Conservation (phyloP, 2,888 invertebrate genomes). For the Agrochola lychnidis region DNA sequence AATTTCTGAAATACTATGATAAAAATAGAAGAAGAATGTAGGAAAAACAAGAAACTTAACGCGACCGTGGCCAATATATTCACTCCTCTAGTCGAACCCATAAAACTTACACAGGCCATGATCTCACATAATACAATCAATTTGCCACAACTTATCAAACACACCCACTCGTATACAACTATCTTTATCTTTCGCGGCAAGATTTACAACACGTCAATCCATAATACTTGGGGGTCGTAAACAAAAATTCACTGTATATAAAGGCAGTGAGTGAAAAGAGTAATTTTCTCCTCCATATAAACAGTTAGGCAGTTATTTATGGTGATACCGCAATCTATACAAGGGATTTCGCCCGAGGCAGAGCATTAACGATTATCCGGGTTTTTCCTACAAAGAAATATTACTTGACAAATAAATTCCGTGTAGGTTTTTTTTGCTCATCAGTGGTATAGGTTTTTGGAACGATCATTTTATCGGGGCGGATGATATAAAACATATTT, state of each 20-base stretch:
- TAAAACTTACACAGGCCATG: conserved; percentile 51
- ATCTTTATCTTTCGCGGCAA: conserved; percentile 59
- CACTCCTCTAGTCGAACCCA: conserved; percentile 22
- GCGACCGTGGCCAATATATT: conserved; percentile 33
- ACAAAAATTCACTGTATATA: conserved; percentile 82
- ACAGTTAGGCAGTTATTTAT: conserved; percentile 89
- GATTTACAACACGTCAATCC: conserved; percentile 68
- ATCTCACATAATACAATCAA: conserved; percentile 56
- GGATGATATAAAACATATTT: conserved; percentile 29
- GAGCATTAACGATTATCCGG: conserved; percentile 88
- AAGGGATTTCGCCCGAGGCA: conserved; percentile 86
- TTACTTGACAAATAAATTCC: conserved; percentile 88
- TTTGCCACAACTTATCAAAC: conserved; percentile 64
- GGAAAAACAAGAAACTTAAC: not conserved
- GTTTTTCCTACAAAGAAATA: conserved; percentile 86
- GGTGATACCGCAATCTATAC: conserved; percentile 89
- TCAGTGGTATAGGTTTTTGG: conserved; percentile 67
- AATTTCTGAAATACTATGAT: not conserved
- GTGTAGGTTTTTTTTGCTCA: conserved; percentile 80
- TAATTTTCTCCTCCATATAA: conserved; percentile 89
- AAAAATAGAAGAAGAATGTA: conserved; percentile 4
- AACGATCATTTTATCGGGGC: conserved; percentile 59
- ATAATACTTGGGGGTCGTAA: conserved; percentile 75
- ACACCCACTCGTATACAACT: conserved; percentile 63
- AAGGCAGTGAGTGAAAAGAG: conserved; percentile 87